These are phyloP conservation scores for Hartigia nigra DNA, from an alignment of 2,888 invertebrate species.

Conservation along the genomic window DNA sequence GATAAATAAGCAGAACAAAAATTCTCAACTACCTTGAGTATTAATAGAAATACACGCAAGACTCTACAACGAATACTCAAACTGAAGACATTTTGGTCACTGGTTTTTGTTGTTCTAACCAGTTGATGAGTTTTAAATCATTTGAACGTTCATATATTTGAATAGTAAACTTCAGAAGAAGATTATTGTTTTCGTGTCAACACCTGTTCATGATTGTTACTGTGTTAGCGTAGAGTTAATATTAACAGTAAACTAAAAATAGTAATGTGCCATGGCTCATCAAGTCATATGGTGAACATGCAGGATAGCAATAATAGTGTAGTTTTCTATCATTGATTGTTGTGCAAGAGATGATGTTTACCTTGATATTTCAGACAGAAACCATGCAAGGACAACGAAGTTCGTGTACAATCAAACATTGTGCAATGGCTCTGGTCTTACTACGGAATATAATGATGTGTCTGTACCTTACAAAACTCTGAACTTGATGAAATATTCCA, in stretches of 20 bases:
- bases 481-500: slow-evolving; percentile 67
- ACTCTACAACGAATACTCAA: neutral
- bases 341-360: neutral
- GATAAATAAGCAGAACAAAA: neutral
- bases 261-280: neutral
- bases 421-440: neutral
- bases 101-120: neutral
- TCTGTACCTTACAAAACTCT: slow-evolving; percentile 64
- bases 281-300: neutral
- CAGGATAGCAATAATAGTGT: neutral
- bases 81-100: neutral
- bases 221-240: neutral
- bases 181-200: neutral
- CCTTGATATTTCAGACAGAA: neutral
- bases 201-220: neutral
- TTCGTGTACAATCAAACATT: neutral
- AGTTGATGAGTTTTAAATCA: neutral
- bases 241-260: neutral
- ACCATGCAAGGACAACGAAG: neutral
- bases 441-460: neutral
- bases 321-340: neutral
- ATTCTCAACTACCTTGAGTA: neutral
- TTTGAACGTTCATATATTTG: neutral
- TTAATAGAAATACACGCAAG: neutral
- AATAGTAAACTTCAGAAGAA: neutral